Base-by-base conservation (phyloP, 2,797 vertebrate genomes). In the Poeciliopsis gracilis region DNA sequence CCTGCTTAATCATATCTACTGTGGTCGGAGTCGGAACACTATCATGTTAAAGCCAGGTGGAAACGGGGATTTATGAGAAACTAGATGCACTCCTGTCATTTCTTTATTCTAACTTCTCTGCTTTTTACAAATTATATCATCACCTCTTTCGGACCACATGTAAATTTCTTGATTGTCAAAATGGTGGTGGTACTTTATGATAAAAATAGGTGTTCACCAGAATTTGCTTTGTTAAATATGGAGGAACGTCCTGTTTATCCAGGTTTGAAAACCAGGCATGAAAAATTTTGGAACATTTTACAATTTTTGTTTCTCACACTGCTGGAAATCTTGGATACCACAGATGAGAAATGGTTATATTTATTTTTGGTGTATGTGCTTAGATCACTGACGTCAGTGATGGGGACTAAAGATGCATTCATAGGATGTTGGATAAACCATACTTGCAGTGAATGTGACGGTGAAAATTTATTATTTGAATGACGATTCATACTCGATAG, bases 1-100 rank as follows among this genome's bases (percentile, higher is more conserved):
- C 86, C 87, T 80, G 55, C 67, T 89, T 87, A 84, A 88, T 91
- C 79, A 84, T 72, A 82, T 82, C 67, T 82, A 33, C 80, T 82
- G 77, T 67, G 45, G 83, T 63, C 67, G 82, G 81, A 80, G 49
- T 83, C 49, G 57, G 83, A 75, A 72, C 77, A 78, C 70, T 86
- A 87, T 78, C 75, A 79, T 79, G 78, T 86, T 87, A 73, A 80
- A 81, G 67, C 77, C 77, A 82, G 80, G 77, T 85, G 76, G 73
- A 81, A 85, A 82, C 38, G 45, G 55, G 78, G 81, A 86, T 88
- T 89, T 77, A 66, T 69, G 45, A 15, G 33, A 80, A 77, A 57
- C 59, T 73, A 45, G 13, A 16, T 63, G 77, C 51, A 28, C 38
- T 66, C 18, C 25, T 25, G 16, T 82, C 28, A 73, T 80, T 36